Base-by-base conservation (phyloP, 2,113 vertebrate genomes). In the Archilochus colubris region DNA sequence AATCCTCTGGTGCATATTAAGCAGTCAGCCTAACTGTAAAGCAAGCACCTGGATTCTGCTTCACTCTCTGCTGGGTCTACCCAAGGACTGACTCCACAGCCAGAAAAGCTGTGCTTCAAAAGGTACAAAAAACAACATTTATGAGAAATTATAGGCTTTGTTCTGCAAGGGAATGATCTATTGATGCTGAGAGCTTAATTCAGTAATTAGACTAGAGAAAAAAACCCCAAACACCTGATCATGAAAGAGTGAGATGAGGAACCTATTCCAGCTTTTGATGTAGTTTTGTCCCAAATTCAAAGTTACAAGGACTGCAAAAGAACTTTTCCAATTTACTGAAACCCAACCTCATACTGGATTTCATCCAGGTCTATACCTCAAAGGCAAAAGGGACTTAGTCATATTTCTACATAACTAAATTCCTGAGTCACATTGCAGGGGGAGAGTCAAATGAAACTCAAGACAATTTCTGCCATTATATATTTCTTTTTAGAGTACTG, bases 311-410 rank as follows among this genome's bases (percentile, higher is more conserved):
- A 88, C 91, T 95, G 85, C 59, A 86, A 92, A 93, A 96, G 91
- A 94, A 88, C 68, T 93, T 95, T 81, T 94, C 92, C 96, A 95
- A 90, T 81, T 93, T 61, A 94, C 16, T 94, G 97, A 97, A 97
- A 97, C 68, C 64, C 63, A 95, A 80, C 93, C 85, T 55, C 74
- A n/a, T 8, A 16, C 28, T 96, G 95, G 91, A 91, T 81, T 86
- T 73, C 75, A 77, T 92, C 95, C 96, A 97, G 85, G 63, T 86
- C 91, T 89, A 48, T 57, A 94, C 85, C 92, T 96, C 95, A 85
- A 55, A 97, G 89, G 82, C 94, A 58, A 22, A 96, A 87, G 63
- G 4, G 43, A 82, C 76, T 73, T 77, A 76, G 96, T 95, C 91
- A 87, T 33, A 40, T 74, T 93, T 94, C 88, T 84, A 88, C 89